These are phyloP conservation scores for Tribolium madens DNA, from an alignment of 1,140 invertebrate genomes.

Conservation along the genomic window DNA sequence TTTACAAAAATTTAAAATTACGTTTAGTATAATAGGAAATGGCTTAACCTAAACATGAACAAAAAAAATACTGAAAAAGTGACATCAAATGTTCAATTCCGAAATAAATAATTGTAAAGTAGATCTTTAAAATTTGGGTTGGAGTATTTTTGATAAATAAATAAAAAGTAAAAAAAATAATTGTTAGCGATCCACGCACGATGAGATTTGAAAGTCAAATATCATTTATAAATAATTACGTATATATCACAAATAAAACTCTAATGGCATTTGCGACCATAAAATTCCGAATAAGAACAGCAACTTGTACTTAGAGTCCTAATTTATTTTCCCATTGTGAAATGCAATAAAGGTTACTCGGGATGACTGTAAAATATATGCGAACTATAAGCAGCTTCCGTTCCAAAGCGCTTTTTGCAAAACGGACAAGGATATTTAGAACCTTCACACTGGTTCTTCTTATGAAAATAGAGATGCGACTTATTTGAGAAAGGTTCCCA, in stretches of 20 bases:
- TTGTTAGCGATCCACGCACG: constrained; percentile 4
- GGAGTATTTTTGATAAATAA: not conserved
- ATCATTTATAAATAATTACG: not conserved
- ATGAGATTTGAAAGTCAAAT: not conserved
- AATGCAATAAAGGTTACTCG: constrained; percentile 55
- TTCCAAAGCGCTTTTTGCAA: constrained; percentile 64
- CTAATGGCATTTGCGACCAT: not conserved
- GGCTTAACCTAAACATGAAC: constrained; percentile 44
- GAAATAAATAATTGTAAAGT: not conserved
- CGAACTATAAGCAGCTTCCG: constrained; percentile 63
- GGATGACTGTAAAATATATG: constrained; percentile 65
- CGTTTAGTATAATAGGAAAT: constrained; percentile 22
- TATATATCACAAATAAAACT: constrained; percentile 24
- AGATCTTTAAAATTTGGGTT: too few species aligned
- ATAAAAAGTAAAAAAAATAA: not conserved
- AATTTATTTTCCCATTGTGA: constrained; percentile 20
- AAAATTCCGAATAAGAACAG: not conserved
- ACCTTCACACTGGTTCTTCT: constrained; percentile 64
- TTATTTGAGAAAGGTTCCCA: constrained; percentile 63
- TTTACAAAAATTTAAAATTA: constrained; percentile 47
- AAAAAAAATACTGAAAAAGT: constrained; percentile 37
- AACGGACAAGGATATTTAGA: constrained; percentile 64
- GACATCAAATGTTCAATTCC: constrained; percentile 19
- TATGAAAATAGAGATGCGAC: constrained; percentile 65
- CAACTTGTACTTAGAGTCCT: constrained; percentile 1